Conservation (phyloP, 2,888 invertebrate genomes). For the Ashinkailepas kermadecensis region DNA sequence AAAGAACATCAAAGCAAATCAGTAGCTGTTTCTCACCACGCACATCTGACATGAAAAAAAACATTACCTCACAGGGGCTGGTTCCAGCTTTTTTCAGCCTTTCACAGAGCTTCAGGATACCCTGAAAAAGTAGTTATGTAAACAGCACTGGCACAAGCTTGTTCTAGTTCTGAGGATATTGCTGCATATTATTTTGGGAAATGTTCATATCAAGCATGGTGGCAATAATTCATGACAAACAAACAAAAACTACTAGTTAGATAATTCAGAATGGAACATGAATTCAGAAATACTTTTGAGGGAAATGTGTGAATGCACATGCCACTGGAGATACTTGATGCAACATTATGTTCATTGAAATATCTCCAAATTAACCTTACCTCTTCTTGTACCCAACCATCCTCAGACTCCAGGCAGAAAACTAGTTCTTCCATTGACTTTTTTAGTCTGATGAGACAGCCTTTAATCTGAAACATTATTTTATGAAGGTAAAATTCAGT, state of each 20-base stretch:
- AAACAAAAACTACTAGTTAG: too few species aligned
- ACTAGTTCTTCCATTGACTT: neutral
- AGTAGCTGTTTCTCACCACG: neutral
- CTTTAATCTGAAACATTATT: too few species aligned
- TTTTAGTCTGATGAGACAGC: too few species aligned
- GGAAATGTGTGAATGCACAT: neutral
- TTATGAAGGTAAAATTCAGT: too few species aligned
- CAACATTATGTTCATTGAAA: neutral
- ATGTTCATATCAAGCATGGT: too few species aligned
- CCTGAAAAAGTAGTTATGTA: neutral
- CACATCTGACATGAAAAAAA: neutral
- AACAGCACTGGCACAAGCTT: neutral
- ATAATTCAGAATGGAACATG: neutral
- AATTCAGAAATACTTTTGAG: neutral
- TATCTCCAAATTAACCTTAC: neutral
- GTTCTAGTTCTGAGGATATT: neutral
- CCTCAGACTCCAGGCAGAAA: neutral
- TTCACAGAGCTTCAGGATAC: neutral
- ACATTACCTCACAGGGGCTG: neutral
- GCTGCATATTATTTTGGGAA: too few species aligned
- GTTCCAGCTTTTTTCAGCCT: neutral
- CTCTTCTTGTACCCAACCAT: neutral
- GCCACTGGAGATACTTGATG: neutral
- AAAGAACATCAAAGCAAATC: neutral
- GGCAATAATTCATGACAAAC: too few species aligned